phyloP scores from a whole-genome alignment of 2,888 invertebrate species.

The Epinotia brunnichana region DNA sequence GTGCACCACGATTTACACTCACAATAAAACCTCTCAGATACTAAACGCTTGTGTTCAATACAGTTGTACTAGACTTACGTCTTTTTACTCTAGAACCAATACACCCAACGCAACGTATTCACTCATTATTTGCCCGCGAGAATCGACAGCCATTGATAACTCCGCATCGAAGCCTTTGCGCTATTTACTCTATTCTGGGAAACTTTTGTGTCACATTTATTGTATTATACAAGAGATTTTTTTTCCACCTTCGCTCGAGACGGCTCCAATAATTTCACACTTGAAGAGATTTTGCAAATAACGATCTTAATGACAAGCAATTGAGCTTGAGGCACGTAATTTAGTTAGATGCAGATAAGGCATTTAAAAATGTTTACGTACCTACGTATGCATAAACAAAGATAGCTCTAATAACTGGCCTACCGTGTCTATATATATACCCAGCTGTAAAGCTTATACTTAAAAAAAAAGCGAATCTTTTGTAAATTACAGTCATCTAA shows the following conservation, averaged over 20 bases:
- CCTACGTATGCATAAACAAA: conserved; percentile 11
- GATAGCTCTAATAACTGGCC: conserved; percentile 12
- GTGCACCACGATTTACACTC: conserved; percentile 57
- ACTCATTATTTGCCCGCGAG: conserved; percentile 66
- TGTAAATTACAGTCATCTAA: conserved; percentile 38
- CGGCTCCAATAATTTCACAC: conserved; percentile 38
- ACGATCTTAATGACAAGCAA: conserved; percentile 32
- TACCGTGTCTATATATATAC: conserved; percentile 1
- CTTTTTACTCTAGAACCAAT: background rate
- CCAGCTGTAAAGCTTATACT: background rate
- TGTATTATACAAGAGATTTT: conserved; percentile 30
- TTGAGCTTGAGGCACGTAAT: conserved; percentile 15
- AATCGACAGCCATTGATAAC: conserved; percentile 54
- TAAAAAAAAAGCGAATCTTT: conserved; percentile 23
- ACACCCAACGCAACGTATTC: conserved; percentile 60
- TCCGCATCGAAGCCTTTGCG: conserved; percentile 54
- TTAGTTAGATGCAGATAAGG: conserved; percentile 16
- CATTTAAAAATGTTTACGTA: background rate
- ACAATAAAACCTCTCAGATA: conserved; percentile 60
- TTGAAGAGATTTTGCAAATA: conserved; percentile 36
- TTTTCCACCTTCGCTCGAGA: conserved; percentile 19
- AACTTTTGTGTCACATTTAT: conserved; percentile 47
- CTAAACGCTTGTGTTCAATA: background rate
- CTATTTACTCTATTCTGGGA: conserved; percentile 49
- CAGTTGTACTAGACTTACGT: background rate